Evolutionary conservation across 2,797 vertebrate species (phyloP), one percentile per base, ranked within the genome.

Genomic region (Dermochelys coriacea): DNA sequence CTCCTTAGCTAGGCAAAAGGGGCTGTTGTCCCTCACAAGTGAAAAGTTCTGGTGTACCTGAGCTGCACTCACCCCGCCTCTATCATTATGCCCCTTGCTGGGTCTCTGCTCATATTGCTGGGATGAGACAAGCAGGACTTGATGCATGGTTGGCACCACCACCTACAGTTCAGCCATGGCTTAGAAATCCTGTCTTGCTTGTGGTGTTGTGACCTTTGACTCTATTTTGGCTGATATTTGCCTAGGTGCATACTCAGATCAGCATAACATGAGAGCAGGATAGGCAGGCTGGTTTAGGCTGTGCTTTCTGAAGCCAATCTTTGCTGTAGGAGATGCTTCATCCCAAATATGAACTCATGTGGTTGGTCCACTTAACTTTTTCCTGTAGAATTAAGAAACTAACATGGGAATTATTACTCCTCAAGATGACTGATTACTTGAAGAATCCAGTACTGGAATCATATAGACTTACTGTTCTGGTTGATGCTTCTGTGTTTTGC

Each of bases 101-200:
- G 29, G 19, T 41, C 19, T 82, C 47, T 89, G 6, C 50, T 31
- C 52, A 49, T 50, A 54, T 75, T 84, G 25, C 41, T 61, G 82
- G 15, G 82, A 34, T n/a, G 5, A 1, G 75, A 27, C 80, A 91
- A 27, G 85, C 81, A 57, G 5, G 2, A 21, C 59, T n/a, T 6
- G 1, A 0, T 84, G n/a, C 51, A 21, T 85, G 34, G 29, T 64
- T n/a, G 31, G 31, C 7, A 64, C 8, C 34, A 80, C 12, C 45
- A 41, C 64, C 51, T 41, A 6, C 27, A 0, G 0, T 86, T 64
- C 41, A 41, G 41, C 47, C 6, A 8, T 81, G n/a, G 29, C 50
- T 84, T 27, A 8, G 2, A 14, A 92, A 41, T 57, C 52, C 55
- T 55, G 41, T 5, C 23, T 84, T 91, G 89, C 86, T 68, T 75